phyloP scores from a whole-genome alignment of 1,140 invertebrate genomes.

The Anoplolepis gracilipes region DNA sequence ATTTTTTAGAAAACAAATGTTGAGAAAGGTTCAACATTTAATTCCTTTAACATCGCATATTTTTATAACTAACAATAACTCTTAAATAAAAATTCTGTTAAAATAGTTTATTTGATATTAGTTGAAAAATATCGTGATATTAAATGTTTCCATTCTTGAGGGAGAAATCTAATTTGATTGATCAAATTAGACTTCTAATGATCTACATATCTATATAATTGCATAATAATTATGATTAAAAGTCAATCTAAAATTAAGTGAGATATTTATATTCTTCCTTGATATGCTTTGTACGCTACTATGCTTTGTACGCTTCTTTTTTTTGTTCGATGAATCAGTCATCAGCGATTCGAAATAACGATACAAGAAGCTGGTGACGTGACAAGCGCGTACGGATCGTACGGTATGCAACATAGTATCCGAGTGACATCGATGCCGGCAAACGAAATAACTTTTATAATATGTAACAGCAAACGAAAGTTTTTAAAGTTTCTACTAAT shows the following conservation, averaged over 20 bases:
- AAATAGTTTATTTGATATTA: background rate
- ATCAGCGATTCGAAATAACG: slow-evolving; percentile 58
- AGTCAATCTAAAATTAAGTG: background rate
- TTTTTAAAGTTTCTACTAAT: background rate
- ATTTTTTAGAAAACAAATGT: background rate
- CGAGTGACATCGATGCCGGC: slow-evolving; percentile 63
- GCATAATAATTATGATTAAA: background rate
- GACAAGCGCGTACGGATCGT: slow-evolving; percentile 44
- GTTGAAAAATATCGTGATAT: background rate
- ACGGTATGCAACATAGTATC: slow-evolving; percentile 51
- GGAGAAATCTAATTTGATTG: background rate
- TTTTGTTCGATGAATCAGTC: slow-evolving; percentile 19
- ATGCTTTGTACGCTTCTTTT: slow-evolving; percentile 33
- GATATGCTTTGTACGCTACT: too few relatives aligned
- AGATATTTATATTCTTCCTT: background rate
- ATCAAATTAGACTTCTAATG: too few relatives aligned
- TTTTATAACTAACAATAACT: background rate
- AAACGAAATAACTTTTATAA: slow-evolving; percentile 20
- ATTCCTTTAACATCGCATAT: background rate
- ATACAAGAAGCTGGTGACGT: slow-evolving; percentile 25
- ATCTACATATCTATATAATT: background rate
- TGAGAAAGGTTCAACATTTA: background rate
- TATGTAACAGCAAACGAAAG: background rate
- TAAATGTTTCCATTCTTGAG: background rate
- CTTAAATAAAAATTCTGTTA: background rate